Evolutionary conservation across 1,140 invertebrate genomes (phyloP).

Genomic region (Carcinoscorpius rotundicauda): DNA sequence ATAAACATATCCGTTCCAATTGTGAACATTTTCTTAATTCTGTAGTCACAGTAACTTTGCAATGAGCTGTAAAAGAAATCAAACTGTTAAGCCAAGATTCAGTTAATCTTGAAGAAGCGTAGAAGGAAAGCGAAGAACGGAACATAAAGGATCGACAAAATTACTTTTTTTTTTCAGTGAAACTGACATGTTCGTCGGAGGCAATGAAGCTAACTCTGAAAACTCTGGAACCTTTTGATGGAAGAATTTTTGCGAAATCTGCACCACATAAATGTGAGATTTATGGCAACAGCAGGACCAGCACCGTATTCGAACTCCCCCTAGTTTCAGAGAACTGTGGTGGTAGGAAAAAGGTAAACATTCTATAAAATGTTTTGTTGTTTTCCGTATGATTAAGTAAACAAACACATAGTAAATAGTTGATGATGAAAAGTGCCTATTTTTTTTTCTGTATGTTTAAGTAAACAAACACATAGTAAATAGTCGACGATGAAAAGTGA

Average conservation of each 20-base stretch:
- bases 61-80: too few species aligned
- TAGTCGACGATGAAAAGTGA: conserved; percentile 3
- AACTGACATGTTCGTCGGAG: conserved; percentile 37
- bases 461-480: conserved; percentile 6
- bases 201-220: conserved; percentile 37
- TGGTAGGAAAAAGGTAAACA: conserved; percentile 15
- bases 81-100: too few species aligned
- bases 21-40: too few species aligned
- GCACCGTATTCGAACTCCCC: conserved; percentile 34
- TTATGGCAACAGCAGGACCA: conserved; percentile 34
- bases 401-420: conserved; percentile 6
- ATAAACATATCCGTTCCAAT: too few species aligned
- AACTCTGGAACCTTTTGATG: conserved; percentile 39
- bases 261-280: conserved; percentile 31
- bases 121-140: too few species aligned
- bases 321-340: conserved; percentile 26
- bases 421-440: conserved; percentile 5
- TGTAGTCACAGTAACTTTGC: too few species aligned
- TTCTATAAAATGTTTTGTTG: conserved; percentile 13
- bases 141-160: neutral
- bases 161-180: conserved; percentile 25
- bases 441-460: conserved; percentile 27
- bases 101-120: too few species aligned
- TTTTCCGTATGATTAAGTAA: conserved; percentile 25
- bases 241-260: conserved; percentile 26